Evolutionary conservation across 2,888 invertebrate genomes (phyloP).

Genomic region (Eupithecia subfuscata): DNA sequence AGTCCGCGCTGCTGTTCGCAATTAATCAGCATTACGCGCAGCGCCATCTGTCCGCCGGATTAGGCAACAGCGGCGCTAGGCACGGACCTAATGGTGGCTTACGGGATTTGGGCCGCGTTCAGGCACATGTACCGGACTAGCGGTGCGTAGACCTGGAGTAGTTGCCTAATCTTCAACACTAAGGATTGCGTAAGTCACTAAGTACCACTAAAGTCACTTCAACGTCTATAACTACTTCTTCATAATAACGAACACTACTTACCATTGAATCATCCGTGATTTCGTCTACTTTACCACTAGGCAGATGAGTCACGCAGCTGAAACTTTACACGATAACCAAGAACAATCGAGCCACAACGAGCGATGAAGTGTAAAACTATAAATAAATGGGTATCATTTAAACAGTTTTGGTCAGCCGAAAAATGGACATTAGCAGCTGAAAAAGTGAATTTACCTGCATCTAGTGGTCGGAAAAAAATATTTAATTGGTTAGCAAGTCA

Average conservation of each 20-base stretch:
- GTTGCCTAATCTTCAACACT: neutral
- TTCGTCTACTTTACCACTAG: neutral
- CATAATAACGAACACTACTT: neutral
- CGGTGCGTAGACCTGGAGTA: neutral
- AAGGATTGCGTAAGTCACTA: neutral
- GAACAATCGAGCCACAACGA: too few relatives aligned
- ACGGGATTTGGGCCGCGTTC: constrained; percentile 29
- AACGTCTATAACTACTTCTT: neutral
- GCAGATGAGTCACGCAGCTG: neutral
- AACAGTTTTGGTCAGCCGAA: too few relatives aligned
- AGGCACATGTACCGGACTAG: constrained; percentile 11
- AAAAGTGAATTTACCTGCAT: too few relatives aligned
- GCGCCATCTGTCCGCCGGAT: constrained; percentile 47
- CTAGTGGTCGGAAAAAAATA: too few relatives aligned
- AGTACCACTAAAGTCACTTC: neutral
- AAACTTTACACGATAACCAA: neutral
- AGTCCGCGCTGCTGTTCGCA: constrained; percentile 31
- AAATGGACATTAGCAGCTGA: too few relatives aligned
- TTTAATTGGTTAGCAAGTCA: too few relatives aligned
- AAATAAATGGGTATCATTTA: too few relatives aligned
- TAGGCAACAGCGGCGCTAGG: constrained; percentile 39
- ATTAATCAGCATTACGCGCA: constrained; percentile 47
- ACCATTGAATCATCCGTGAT: neutral
- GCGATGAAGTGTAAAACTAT: neutral
- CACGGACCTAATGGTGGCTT: constrained; percentile 32